phyloP scores from a whole-genome alignment of 2,113 vertebrate genomes.

The Butorides virescens region DNA sequence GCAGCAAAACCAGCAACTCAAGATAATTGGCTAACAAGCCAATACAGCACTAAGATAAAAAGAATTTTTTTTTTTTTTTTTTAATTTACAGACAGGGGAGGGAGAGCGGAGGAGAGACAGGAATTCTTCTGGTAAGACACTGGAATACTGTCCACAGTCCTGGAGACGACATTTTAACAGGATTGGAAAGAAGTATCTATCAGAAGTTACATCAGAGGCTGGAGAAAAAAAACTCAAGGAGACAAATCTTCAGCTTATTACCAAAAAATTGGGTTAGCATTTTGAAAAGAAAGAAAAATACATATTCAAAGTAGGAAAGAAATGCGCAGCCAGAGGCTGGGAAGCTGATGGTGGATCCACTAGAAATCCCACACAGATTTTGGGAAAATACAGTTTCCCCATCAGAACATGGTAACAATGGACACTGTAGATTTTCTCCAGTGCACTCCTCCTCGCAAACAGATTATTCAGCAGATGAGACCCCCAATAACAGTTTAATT shows the following conservation, averaged over 20 bases:
- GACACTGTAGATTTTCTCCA: not conserved
- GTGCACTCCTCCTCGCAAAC: not conserved
- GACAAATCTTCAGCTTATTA: not conserved
- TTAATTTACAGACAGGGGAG: not conserved
- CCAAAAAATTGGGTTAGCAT: not conserved
- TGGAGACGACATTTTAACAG: not conserved
- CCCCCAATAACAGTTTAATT: not conserved
- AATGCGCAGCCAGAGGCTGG: not conserved
- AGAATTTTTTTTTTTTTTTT: not conserved
- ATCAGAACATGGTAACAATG: not conserved
- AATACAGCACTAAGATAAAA: not conserved
- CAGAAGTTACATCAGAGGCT: not conserved
- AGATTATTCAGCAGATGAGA: not conserved
- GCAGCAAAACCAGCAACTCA: not conserved
- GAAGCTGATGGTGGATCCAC: not conserved
- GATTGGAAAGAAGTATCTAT: not conserved
- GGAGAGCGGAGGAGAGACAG: not conserved
- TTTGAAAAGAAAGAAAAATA: not conserved
- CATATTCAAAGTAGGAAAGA: not conserved
- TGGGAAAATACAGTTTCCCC: not conserved
- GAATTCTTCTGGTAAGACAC: not conserved
- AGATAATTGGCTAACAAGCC: not conserved
- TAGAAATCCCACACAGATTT: not conserved
- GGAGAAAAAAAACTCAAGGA: not conserved
- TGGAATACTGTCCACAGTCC: not conserved